Base-by-base conservation (phyloP, 2,797 vertebrate genomes). In the Molothrus ater region DNA sequence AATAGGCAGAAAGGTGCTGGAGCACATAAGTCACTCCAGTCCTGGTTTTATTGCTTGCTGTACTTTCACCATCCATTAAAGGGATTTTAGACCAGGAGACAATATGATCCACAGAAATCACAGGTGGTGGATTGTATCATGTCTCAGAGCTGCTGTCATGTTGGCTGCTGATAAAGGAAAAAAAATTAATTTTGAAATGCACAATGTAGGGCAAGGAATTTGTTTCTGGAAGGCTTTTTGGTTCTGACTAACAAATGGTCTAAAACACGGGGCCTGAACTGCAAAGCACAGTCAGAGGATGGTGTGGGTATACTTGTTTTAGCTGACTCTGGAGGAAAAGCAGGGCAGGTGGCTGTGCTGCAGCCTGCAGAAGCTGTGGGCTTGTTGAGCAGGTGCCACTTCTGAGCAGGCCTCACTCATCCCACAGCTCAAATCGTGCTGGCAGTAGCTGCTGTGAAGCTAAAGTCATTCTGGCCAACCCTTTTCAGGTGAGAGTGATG, bases 391-490 rank as follows among this genome's bases (percentile, higher is more conserved):
- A 63, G 51, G 59, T 93, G 76, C 70, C 42, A 29, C 20, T 84
- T 91, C 32, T 57, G 92, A 53, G 73, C 36, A 68, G 60, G 16
- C 45, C 32, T 80, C 3, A 11, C 42, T 92, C 83, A 42, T 76
- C 86, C 51, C 40, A 25, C 3, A 0, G 70, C 75, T 91, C 1
- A 0, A 72, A 6, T 36, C 0, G 0, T 86, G 84, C 69, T 86
- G 91, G 63, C 80, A 93, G 84, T 31, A 64, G 80, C 78, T 76
- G 34, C 17, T 12, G 7, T 36, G 73, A n/a, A 51, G 54, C 42
- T 7, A 8, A 0, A 2, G 2, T 25, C 3, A 32, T 51, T 72
- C 61, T 92, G 91, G 48, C 73, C 91, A 60, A 7, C 8, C 18
- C n/a, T 84, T 40, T 69, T 26, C 76, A 89, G 95, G 80, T 94